A percentile compares a stretch with the other conserved stretches of the same genome.
phyloP scores from a whole-genome alignment of 2,113 vertebrate genomes.

The Anguilla rostrata region DNA sequence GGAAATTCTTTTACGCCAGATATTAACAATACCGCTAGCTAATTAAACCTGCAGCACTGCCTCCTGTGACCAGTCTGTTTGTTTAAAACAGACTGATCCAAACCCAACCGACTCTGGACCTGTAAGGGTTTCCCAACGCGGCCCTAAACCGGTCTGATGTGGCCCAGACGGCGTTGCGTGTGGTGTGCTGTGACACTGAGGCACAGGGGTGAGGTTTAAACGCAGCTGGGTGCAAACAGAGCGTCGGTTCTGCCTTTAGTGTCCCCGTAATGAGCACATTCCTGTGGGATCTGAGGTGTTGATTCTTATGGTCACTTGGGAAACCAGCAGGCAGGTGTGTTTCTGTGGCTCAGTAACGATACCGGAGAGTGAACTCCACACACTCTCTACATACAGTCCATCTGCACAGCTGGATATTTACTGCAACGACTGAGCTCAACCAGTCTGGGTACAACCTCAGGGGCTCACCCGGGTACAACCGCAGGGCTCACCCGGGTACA shows the following conservation, averaged over 20 bases:
- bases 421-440: no score
- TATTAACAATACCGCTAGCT: background rate
- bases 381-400: background rate
- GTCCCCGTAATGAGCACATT: slow-evolving; percentile 7
- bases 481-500: no score
- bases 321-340: background rate
- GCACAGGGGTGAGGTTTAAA: background rate
- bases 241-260: slow-evolving; percentile 19
- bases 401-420: no score
- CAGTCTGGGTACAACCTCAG: no score
- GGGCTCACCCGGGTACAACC: no score
- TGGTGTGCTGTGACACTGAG: no score
- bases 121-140: no score
- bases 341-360: slow-evolving; percentile 19
- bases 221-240: slow-evolving; percentile 9
- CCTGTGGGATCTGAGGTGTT: background rate
- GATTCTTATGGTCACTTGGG: slow-evolving; percentile 20
- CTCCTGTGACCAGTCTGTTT: no score
- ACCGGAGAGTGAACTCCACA: background rate
- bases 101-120: no score
- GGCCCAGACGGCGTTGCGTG: no score
- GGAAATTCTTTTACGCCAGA: background rate
- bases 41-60: background rate
- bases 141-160: no score
- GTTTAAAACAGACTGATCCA: no score